These are phyloP conservation scores for Montifringilla adamsi DNA, from an alignment of 2,113 vertebrate species.

Conservation along the genomic window DNA sequence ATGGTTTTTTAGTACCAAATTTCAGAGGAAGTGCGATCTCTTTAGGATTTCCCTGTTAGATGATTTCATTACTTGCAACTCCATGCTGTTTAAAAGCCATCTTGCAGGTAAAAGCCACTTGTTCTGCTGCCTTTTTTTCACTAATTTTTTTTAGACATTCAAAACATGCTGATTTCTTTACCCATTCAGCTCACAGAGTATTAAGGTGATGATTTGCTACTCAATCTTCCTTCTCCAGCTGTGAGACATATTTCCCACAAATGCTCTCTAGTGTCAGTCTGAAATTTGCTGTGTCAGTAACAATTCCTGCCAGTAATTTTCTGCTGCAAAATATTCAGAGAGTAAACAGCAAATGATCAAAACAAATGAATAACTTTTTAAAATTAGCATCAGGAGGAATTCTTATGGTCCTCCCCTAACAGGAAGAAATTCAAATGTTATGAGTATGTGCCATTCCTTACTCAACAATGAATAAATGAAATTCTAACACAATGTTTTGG, in stretches of 20 bases:
- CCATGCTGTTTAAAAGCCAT: not conserved
- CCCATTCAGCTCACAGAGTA: not conserved
- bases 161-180: not conserved
- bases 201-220: not conserved
- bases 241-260: not conserved
- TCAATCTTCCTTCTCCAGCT: not conserved
- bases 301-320: not conserved
- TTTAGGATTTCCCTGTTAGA: not conserved
- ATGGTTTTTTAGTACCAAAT: not conserved
- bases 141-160: not conserved
- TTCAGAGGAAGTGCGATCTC: not conserved
- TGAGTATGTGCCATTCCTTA: accelerated
- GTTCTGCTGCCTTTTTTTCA: not conserved
- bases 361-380: not conserved
- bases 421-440: not conserved
- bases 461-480: not conserved
- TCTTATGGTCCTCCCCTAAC: not conserved
- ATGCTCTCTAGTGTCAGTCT: not conserved
- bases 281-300: not conserved
- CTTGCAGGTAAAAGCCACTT: not conserved
- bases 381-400: not conserved
- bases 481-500: not conserved
- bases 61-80: not conserved
- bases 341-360: not conserved
- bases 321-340: not conserved